Percentiles rank a stretch among this genome's conserved stretches.
Conservation (phyloP, 2,797 vertebrate genomes). For the Tragelaphus oryx region DNA sequence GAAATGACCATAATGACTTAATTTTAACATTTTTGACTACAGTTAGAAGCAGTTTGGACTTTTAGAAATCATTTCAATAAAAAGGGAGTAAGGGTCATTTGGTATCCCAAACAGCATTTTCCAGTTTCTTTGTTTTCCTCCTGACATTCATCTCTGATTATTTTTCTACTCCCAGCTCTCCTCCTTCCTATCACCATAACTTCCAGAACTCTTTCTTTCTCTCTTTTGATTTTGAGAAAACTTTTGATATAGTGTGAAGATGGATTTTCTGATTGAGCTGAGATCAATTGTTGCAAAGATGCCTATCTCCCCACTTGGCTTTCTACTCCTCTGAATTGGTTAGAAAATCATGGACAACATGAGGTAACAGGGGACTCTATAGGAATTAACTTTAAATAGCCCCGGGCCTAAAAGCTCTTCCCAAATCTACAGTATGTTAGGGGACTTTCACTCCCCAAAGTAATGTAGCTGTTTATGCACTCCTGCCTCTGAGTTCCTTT, state of each 20-base stretch:
- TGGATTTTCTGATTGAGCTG: conserved; percentile 31
- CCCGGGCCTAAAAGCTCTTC: conserved; percentile 78
- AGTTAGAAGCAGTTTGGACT: not conserved
- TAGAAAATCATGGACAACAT: conserved; percentile 68
- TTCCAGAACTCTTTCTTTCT: not conserved
- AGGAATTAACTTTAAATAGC: conserved; percentile 78
- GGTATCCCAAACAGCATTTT: conserved; percentile 30
- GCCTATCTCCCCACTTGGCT: conserved; percentile 31
- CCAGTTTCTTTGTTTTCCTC: not conserved
- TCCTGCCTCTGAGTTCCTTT: conserved; percentile 77
- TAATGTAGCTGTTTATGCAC: conserved; percentile 78
- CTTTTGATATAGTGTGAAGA: not conserved
- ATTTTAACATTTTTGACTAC: not conserved
- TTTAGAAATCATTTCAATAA: conserved; percentile 42
- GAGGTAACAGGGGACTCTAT: conserved; percentile 69
- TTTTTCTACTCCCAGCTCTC: not conserved
- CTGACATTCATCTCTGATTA: not conserved
- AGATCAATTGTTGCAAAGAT: conserved; percentile 59
- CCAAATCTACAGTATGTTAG: conserved; percentile 82
- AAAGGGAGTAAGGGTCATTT: not conserved
- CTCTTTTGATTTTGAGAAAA: not conserved
- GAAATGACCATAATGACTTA: not conserved
- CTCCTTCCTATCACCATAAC: not conserved
- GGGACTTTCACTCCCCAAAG: conserved; percentile 81
- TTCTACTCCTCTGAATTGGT: conserved; percentile 63